Evolutionary conservation across 2,797 vertebrate genomes (phyloP).

Genomic region (Lophius americanus): DNA sequence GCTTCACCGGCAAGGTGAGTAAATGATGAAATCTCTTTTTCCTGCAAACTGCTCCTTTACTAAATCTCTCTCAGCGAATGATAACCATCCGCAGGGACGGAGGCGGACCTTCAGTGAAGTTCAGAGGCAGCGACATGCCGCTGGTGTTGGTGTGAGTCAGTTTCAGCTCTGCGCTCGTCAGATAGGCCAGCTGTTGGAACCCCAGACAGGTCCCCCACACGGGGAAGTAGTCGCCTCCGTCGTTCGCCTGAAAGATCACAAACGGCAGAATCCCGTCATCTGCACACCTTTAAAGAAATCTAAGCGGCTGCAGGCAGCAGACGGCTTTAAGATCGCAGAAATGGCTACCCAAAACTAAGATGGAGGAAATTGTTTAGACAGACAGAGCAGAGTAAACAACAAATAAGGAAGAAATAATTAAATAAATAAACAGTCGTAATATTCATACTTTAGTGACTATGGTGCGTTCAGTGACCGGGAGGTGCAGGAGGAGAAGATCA

Average conservation of each 20-base stretch:
- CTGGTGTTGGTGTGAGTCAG: conserved; percentile 83
- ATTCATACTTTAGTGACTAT: no score
- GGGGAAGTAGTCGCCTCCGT: conserved; percentile 90
- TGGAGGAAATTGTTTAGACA: no score
- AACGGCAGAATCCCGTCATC: neutral
- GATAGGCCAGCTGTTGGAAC: conserved; percentile 84
- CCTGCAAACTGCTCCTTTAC: neutral
- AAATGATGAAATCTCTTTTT: no score
- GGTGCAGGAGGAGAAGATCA: no score
- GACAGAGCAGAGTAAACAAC: no score
- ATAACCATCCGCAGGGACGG: neutral
- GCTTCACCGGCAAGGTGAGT: no score
- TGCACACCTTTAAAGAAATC: neutral
- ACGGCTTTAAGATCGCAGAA: no score
- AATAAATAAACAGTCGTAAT: no score
- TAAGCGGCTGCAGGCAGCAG: no score
- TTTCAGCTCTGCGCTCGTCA: conserved; percentile 82
- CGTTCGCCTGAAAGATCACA: conserved; percentile 79
- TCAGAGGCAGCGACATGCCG: conserved; percentile 80
- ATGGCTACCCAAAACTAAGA: no score
- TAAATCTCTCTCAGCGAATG: neutral
- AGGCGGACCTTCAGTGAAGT: conserved; percentile 85
- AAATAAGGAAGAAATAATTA: no score
- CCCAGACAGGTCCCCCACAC: conserved; percentile 97
- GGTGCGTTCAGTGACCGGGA: no score